Conservation (phyloP, 2,113 vertebrate species). For the Larimichthys polyactis region DNA sequence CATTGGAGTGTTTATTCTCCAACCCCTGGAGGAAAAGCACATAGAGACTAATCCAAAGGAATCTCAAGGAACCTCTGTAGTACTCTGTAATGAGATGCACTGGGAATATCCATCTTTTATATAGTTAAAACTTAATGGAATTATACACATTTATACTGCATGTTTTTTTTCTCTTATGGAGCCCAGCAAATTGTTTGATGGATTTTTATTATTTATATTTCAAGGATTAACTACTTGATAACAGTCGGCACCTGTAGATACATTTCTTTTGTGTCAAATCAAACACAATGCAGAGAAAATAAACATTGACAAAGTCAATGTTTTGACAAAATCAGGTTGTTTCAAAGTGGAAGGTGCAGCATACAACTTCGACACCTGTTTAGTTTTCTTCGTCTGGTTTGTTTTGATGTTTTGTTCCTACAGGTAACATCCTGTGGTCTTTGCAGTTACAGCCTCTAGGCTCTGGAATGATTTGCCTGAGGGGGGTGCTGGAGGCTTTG, state of each 20-base stretch:
- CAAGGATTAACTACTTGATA: background rate
- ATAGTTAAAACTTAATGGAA: background rate
- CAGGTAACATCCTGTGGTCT: background rate
- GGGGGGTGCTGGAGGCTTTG: constrained; percentile 39
- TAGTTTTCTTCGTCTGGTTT: background rate
- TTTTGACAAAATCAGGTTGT: background rate
- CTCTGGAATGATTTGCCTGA: constrained; percentile 35
- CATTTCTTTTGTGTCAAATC: background rate
- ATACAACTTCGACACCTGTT: background rate
- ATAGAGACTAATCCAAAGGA: background rate
- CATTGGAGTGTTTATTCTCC: background rate
- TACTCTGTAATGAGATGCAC: constrained; percentile 14
- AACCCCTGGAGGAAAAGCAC: constrained; percentile 8
- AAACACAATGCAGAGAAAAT: background rate
- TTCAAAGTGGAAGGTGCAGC: background rate
- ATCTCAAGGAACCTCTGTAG: constrained; percentile 5
- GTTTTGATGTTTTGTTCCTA: background rate
- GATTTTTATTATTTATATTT: background rate
- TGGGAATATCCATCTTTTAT: background rate
- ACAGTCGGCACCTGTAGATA: background rate
- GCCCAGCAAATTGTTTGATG: too few relatives aligned
- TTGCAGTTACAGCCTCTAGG: background rate
- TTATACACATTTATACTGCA: background rate
- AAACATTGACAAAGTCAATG: too few relatives aligned
- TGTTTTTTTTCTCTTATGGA: background rate